These are phyloP conservation scores for Blera fallax DNA, from an alignment of 2,888 invertebrate species.

Conservation along the genomic window DNA sequence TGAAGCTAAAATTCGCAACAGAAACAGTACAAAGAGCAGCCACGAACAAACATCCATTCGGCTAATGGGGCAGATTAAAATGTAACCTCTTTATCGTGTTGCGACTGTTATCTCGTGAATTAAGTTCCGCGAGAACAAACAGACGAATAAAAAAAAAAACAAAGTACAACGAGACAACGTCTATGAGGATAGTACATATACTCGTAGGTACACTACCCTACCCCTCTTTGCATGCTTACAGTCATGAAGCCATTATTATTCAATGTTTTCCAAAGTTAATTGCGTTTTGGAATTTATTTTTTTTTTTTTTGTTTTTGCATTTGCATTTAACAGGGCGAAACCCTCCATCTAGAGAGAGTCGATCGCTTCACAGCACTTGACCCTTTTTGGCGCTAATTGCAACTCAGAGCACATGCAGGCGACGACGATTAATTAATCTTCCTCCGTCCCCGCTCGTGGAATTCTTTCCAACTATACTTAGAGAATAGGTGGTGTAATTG, in stretches of 20 bases:
- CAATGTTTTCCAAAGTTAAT: constrained; percentile 61
- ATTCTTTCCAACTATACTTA: constrained; percentile 13
- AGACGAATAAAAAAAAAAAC: constrained; percentile 22
- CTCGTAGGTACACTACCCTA: not conserved
- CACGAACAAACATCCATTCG: constrained; percentile 3
- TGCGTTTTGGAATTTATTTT: constrained; percentile 53
- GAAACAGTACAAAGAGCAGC: constrained; percentile 28
- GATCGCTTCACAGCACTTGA: constrained; percentile 47
- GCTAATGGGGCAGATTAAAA: constrained; percentile 59
- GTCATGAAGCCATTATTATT: constrained; percentile 25
- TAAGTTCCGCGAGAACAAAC: constrained; percentile 53
- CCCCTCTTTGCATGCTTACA: constrained; percentile 6
- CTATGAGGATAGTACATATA: constrained; percentile 17
- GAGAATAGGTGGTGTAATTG: constrained; percentile 44
- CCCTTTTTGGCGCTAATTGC: constrained; percentile 61
- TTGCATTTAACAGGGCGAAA: constrained; percentile 14
- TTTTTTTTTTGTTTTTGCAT: not conserved
- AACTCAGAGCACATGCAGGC: constrained; percentile 27
- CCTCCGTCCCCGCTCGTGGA: not conserved
- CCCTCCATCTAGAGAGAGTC: not conserved
- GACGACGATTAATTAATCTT: constrained; percentile 57
- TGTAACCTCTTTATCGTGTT: constrained; percentile 63
- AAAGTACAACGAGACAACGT: constrained; percentile 10
- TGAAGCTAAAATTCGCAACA: constrained; percentile 1
- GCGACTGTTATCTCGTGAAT: constrained; percentile 55